phyloP scores from a whole-genome alignment of 2,888 invertebrate genomes.

The Deilephila elpenor region DNA sequence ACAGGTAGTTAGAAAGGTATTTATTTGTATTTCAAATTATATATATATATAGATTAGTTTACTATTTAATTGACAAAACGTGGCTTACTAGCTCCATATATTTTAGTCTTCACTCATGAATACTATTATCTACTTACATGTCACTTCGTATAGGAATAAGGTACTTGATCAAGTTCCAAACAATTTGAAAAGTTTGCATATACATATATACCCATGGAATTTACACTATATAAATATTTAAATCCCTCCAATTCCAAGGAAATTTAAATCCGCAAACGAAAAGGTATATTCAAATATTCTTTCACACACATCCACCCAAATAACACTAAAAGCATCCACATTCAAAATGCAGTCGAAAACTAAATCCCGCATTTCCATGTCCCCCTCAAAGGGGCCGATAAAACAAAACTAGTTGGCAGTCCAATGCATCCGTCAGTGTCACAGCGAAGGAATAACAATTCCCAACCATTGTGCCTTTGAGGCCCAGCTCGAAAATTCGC shows the following conservation, averaged over 20 bases:
- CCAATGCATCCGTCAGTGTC: slow-evolving; percentile 60
- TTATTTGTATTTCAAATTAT: too few species aligned
- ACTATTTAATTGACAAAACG: too few species aligned
- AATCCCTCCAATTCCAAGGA: background rate
- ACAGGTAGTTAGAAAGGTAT: too few species aligned
- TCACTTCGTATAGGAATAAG: too few species aligned
- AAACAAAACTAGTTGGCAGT: slow-evolving; percentile 20
- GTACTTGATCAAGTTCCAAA: too few species aligned
- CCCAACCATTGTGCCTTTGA: slow-evolving; percentile 70
- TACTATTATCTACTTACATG: too few species aligned
- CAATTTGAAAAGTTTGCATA: too few species aligned
- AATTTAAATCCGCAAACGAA: background rate
- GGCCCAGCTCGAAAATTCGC: slow-evolving; percentile 65
- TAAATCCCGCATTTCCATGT: slow-evolving; percentile 17
- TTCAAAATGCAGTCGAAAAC: background rate
- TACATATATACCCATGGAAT: too few species aligned
- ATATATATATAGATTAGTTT: too few species aligned
- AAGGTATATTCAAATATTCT: background rate
- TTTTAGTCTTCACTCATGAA: too few species aligned
- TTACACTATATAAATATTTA: too few species aligned
- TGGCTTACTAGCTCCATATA: too few species aligned
- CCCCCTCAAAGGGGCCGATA: slow-evolving; percentile 18
- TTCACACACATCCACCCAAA: background rate
- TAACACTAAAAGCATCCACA: background rate
- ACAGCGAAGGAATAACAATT: slow-evolving; percentile 56